A percentile compares a stretch with the other conserved stretches of the same genome.
phyloP scores from a whole-genome alignment of 1,140 invertebrate genomes.

The Copidosoma floridanum region DNA sequence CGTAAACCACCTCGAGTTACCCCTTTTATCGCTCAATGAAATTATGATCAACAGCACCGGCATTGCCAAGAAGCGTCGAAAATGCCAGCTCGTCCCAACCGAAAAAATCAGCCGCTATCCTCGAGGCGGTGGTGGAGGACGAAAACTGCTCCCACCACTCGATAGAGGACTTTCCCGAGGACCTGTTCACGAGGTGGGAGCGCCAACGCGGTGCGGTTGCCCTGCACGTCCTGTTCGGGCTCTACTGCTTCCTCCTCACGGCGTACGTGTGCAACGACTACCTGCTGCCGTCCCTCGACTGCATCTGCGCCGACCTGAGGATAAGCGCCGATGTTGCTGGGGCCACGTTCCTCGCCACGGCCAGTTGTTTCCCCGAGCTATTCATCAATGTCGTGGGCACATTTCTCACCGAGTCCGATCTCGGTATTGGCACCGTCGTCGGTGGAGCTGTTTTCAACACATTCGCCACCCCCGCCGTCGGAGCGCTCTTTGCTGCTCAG shows the following conservation, averaged over 20 bases:
- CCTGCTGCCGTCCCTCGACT: constrained; percentile 78
- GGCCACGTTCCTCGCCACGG: constrained; percentile 89
- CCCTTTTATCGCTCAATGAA: too few species aligned
- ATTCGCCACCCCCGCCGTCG: constrained; percentile 81
- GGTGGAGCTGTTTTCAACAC: constrained; percentile 88
- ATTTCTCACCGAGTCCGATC: constrained; percentile 72
- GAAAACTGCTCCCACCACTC: constrained; percentile 50
- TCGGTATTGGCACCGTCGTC: constrained; percentile 83
- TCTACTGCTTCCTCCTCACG: constrained; percentile 77
- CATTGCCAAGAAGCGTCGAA: too few species aligned
- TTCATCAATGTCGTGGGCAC: constrained; percentile 88
- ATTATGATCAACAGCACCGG: too few species aligned
- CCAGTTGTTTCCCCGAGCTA: constrained; percentile 85
- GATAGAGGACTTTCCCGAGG: constrained; percentile 60
- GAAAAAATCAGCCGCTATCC: too few species aligned
- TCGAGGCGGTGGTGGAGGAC: background rate
- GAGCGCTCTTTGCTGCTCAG: constrained; percentile 70
- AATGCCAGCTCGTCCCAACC: too few species aligned
- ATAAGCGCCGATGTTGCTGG: constrained; percentile 82
- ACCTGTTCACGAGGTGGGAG: constrained; percentile 63
- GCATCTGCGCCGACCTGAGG: constrained; percentile 72
- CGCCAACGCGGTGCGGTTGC: constrained; percentile 68
- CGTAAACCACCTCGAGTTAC: too few species aligned
- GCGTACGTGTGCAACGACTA: constrained; percentile 86
- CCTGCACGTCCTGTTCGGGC: constrained; percentile 70